Conservation (phyloP, 2,113 vertebrate genomes). For the Sporophila hypoxantha region DNA sequence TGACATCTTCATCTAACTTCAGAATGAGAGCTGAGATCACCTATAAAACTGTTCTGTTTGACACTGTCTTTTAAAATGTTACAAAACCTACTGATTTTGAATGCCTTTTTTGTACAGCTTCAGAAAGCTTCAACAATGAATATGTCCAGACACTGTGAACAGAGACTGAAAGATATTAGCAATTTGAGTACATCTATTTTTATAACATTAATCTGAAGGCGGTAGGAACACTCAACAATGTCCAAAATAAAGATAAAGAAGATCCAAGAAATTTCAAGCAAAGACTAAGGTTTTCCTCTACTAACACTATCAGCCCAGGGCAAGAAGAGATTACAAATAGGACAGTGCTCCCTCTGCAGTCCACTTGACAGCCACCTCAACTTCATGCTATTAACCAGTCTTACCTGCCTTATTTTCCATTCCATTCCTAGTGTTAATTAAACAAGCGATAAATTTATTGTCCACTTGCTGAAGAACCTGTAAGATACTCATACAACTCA, state of each 20-base stretch:
- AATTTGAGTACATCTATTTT: conserved; percentile 42
- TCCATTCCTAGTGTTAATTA: conserved; percentile 79
- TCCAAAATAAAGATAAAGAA: conserved; percentile 51
- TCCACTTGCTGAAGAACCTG: conserved; percentile 97
- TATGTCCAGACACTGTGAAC: background rate
- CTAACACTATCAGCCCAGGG: background rate
- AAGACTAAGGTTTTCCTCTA: conserved; percentile 33
- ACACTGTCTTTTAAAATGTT: background rate
- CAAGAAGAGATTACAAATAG: background rate
- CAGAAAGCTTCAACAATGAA: background rate
- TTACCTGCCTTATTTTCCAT: conserved; percentile 63
- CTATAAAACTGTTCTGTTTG: background rate
- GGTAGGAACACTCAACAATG: background rate
- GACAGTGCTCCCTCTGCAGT: background rate
- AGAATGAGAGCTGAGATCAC: background rate
- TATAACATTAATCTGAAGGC: conserved; percentile 14
- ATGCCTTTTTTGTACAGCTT: conserved; percentile 29
- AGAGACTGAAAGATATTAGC: conserved; percentile 7
- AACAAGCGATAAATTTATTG: conserved; percentile 96
- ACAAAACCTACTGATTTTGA: conserved; percentile 11
- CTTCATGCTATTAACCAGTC: background rate
- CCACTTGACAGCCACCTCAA: background rate
- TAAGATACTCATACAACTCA: conserved; percentile 37
- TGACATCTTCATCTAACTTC: conserved; percentile 4
- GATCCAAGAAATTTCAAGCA: conserved; percentile 37